Conservation (phyloP, 2,113 vertebrate species). For the Rhea pennata region DNA sequence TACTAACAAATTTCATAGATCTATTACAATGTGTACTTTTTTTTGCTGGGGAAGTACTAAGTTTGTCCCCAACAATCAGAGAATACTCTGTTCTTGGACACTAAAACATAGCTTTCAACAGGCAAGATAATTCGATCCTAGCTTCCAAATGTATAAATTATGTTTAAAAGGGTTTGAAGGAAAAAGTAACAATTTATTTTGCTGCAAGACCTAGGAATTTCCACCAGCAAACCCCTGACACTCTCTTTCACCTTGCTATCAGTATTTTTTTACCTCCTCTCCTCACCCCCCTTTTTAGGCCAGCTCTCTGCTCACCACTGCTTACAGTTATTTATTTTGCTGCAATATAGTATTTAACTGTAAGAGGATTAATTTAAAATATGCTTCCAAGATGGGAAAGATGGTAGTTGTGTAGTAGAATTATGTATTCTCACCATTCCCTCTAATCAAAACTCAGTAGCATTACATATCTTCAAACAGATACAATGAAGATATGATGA, state of each 20-base stretch:
- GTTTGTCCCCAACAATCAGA: too few species aligned
- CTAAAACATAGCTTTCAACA: neutral
- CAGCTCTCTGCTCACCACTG: neutral
- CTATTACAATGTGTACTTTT: neutral
- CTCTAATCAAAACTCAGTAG: neutral
- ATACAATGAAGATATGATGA: neutral
- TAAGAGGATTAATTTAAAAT: neutral
- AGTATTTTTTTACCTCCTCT: neutral
- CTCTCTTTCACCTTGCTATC: neutral
- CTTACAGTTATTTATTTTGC: neutral
- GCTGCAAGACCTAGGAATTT: neutral
- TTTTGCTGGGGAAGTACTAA: neutral
- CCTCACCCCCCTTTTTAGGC: neutral
- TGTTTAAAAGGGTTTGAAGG: neutral
- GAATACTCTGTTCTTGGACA: neutral
- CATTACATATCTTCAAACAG: neutral
- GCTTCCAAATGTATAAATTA: neutral
- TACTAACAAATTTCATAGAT: neutral
- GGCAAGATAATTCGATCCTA: neutral
- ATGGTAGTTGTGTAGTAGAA: neutral
- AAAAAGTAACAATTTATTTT: neutral
- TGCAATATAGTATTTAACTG: neutral
- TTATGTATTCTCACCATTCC: neutral
- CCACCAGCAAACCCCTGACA: neutral
- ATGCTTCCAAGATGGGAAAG: neutral